Conservation (phyloP, 2,113 vertebrate genomes). For the Tautogolabrus adspersus region DNA sequence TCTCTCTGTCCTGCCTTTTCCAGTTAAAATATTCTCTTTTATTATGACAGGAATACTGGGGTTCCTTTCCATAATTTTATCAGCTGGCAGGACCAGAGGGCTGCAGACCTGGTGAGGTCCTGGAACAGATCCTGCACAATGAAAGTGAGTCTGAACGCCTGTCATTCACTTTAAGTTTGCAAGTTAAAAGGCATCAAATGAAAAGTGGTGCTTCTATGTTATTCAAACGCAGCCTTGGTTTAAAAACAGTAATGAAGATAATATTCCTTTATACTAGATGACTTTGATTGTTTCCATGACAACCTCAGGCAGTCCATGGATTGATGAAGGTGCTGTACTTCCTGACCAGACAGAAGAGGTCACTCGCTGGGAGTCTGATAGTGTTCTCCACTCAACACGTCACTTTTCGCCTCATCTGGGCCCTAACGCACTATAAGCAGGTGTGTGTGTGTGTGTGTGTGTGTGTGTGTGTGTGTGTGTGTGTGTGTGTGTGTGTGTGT, state of each 20-base stretch:
- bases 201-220: too few species aligned
- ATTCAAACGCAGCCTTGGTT: too few species aligned
- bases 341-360: conserved; percentile 87
- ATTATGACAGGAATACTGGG: conserved; percentile 87
- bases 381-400: conserved; percentile 92
- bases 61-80: conserved; percentile 97
- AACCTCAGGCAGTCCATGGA: conserved; percentile 84
- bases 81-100: conserved; percentile 95
- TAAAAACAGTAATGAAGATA: background rate
- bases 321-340: conserved; percentile 88
- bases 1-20: background rate
- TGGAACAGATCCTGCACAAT: conserved; percentile 93
- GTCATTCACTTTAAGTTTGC: background rate
- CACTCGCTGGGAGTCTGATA: conserved; percentile 86
- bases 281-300: conserved; percentile 17
- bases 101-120: conserved; percentile 88
- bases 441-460: conserved; percentile 73
- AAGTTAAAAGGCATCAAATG: background rate
- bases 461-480: background rate
- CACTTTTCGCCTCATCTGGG: conserved; percentile 91
- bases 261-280: background rate
- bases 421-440: conserved; percentile 86
- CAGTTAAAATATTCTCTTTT: background rate
- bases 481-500: background rate
- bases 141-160: conserved; percentile 84